Conservation (phyloP, 2,888 invertebrate species). For the Andrena minutula region DNA sequence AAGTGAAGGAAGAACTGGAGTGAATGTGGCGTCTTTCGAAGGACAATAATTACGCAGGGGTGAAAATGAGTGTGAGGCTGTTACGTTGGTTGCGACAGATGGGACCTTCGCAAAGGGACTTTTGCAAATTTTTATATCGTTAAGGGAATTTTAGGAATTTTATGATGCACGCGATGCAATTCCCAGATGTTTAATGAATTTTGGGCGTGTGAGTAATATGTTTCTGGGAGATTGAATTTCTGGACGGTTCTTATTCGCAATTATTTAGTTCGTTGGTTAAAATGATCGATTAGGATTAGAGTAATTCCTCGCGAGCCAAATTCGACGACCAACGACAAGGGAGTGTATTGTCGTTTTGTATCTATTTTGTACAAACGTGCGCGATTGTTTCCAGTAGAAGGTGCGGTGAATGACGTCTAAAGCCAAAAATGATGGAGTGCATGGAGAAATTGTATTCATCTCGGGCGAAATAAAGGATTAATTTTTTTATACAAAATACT, state of each 20-base stretch:
- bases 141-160: background rate
- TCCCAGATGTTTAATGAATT: background rate
- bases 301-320: background rate
- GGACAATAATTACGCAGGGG: background rate
- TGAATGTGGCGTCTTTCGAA: background rate
- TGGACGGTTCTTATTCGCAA: background rate
- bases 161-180: background rate
- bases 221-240: background rate
- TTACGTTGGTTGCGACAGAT: background rate
- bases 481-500: constrained; percentile 5
- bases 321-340: background rate
- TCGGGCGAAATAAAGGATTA: background rate
- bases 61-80: background rate
- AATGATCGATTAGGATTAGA: background rate
- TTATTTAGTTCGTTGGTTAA: background rate
- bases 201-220: background rate
- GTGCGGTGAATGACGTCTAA: background rate
- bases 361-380: constrained; percentile 13
- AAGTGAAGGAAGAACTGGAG: background rate
- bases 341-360: background rate
- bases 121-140: background rate
- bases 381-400: background rate
- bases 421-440: background rate
- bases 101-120: background rate
- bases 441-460: constrained; percentile 3